Evolutionary conservation across 2,888 invertebrate genomes (phyloP).

Genomic region (Drosophila emarginata): DNA sequence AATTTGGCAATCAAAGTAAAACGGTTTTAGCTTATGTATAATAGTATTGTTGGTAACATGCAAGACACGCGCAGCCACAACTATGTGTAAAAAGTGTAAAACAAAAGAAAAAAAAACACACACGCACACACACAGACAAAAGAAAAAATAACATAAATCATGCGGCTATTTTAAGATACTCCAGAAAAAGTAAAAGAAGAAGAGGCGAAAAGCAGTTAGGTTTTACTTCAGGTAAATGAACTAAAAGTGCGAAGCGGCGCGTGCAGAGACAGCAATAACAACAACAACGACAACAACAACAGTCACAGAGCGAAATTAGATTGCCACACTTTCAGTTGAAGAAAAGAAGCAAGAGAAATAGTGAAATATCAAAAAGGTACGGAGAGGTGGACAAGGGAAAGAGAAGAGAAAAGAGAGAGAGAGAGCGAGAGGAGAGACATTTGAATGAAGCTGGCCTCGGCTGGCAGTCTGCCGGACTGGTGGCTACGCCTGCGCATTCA

Average conservation of each 20-base stretch:
- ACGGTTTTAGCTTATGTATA: not conserved
- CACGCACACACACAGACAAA: not conserved
- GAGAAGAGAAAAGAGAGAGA: not conserved
- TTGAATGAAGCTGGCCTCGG: constrained; percentile 5
- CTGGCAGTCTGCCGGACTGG: too few relatives aligned
- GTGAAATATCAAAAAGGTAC: not conserved
- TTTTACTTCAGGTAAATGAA: constrained; percentile 65
- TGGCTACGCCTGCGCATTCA: constrained; percentile 30
- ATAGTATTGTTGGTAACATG: constrained; percentile 49
- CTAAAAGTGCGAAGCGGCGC: constrained; percentile 66
- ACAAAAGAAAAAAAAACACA: not conserved
- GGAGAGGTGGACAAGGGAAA: too few relatives aligned
- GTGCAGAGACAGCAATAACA: constrained; percentile 45
- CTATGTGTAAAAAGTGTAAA: not conserved
- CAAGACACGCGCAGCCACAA: constrained; percentile 54
- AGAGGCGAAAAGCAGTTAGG: constrained; percentile 34
- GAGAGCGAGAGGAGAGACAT: not conserved
- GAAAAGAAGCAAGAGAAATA: constrained; percentile 9
- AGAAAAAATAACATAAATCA: constrained; percentile 47
- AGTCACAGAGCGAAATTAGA: constrained; percentile 60
- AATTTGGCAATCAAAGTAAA: constrained; percentile 53
- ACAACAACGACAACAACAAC: constrained; percentile 35
- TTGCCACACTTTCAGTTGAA: constrained; percentile 69
- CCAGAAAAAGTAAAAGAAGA: constrained; percentile 35
- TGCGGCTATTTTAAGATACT: constrained; percentile 48